A percentile compares a stretch with the other conserved stretches of the same genome.
These are phyloP conservation scores for Cochlearius cochlearius DNA, from an alignment of 2,113 vertebrate genomes.

Conservation along the genomic window DNA sequence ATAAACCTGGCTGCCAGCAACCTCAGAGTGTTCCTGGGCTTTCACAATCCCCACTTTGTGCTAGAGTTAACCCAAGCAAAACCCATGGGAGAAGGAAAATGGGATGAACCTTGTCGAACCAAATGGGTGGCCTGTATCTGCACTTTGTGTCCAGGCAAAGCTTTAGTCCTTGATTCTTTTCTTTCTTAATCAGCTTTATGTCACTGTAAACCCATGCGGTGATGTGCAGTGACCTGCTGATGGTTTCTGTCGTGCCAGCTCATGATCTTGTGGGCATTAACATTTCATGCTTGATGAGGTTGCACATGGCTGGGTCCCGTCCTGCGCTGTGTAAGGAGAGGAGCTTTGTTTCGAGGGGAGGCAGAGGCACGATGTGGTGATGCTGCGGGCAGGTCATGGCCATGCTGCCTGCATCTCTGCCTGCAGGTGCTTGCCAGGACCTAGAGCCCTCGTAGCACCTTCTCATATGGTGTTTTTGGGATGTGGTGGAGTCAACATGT, in stretches of 20 bases:
- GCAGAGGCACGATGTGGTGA: background rate
- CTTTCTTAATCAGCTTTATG: background rate
- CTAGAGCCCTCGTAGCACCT: background rate
- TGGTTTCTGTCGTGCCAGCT: background rate
- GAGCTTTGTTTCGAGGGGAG: background rate
- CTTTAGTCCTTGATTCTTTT: background rate
- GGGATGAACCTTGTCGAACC: background rate
- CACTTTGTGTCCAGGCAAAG: background rate
- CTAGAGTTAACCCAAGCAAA: background rate
- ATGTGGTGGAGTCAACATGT: background rate
- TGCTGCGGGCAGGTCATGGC: background rate
- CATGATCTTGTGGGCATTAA: background rate
- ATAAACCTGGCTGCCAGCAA: background rate
- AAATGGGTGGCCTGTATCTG: background rate
- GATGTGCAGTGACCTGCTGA: background rate
- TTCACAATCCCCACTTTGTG: background rate
- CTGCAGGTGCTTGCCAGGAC: background rate
- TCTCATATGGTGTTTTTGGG: background rate
- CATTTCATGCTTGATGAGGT: background rate
- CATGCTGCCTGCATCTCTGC: background rate
- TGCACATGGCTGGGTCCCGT: background rate
- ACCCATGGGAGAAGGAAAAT: rapidly evolving
- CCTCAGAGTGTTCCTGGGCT: background rate
- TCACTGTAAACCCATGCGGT: background rate
- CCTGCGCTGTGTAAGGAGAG: background rate